Base-by-base conservation (phyloP, 2,888 invertebrate genomes). In the Erynnis tages region DNA sequence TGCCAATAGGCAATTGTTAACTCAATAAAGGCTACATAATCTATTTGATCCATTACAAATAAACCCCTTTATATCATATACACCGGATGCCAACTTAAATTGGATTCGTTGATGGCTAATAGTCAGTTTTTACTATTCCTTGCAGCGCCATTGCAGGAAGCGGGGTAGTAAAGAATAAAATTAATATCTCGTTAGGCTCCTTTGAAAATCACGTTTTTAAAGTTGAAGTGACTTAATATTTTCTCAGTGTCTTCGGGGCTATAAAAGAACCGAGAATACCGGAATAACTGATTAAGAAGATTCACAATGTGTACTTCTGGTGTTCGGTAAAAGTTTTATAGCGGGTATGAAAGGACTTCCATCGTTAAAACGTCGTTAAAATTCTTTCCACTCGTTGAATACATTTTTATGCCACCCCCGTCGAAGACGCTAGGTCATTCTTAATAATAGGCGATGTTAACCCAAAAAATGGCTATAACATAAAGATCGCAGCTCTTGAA, bases 301-400 rank as follows among this genome's bases (percentile, higher is more conserved):
- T 44, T 44, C 32, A 32, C 30, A 32, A 21, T 21, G 32, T 44
- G 21, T 44, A 21, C 44, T 44, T 41, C 16, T 32, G 44, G 32
- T 35, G 17, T 44, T 44, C 44, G 30, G 44, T 44, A 44, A 44
- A 44, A 44, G 44, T 44, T 44, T 44, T 44, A 44, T 32, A 32
- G 44, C 21, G 10, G 32, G 44, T 10, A 11, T 11, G 13, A 13
- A 44, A 23, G 44, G 44, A 44, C 44, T 44, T 30, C 32, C 13
- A 44, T 44, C 44, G 44, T 44, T 44, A 32, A 30, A 32, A 30
- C 29, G 29, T 29, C 30, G 44, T 44, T 44, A 44, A 44, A 44
- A 44, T 44, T 44, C 44, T 32, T 44, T 32, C 44, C 32, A 44
- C 21, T 44, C 30, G 5, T n/a, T 32, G 21, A 32, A 21, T 32